These are phyloP conservation scores for Apteryx mantelli DNA, from an alignment of 2,113 vertebrate genomes.

Conservation along the genomic window DNA sequence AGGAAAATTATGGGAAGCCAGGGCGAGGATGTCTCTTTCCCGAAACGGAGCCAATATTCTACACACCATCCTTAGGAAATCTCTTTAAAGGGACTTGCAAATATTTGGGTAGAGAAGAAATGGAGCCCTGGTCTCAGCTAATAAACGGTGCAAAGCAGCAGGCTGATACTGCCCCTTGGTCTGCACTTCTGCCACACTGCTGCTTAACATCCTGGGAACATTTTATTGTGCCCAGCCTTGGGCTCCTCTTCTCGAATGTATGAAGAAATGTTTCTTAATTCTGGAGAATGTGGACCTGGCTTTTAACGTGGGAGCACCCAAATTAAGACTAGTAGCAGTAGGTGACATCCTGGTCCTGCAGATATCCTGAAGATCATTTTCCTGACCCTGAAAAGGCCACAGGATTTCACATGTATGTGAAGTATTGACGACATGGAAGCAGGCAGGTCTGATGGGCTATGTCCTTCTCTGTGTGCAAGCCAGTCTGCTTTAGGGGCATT, in stretches of 20 bases:
- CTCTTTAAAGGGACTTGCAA: not conserved
- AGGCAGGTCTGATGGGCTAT: not conserved
- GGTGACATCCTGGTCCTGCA: slow-evolving; percentile 31
- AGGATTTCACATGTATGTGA: fast-evolving
- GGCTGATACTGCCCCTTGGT: not conserved
- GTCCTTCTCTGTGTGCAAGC: not conserved
- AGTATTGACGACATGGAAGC: fast-evolving
- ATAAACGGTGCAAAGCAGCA: not conserved
- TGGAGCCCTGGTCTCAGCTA: fast-evolving
- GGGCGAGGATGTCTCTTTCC: not conserved
- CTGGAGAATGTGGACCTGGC: not conserved
- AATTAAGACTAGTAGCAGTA: not conserved
- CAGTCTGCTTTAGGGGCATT: not conserved
- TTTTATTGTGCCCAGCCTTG: not conserved
- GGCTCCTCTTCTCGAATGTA: not conserved
- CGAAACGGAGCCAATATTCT: not conserved
- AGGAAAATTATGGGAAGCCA: too few species aligned
- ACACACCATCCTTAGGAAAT: not conserved
- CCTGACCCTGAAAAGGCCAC: not conserved
- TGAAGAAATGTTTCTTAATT: not conserved
- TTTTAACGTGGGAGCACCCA: not conserved
- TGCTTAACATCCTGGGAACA: not conserved
- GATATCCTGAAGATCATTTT: not conserved
- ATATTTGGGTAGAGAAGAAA: not conserved
- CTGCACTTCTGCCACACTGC: not conserved